phyloP scores from a whole-genome alignment of 2,888 invertebrate species.

The Prostheceraeus crozeri region DNA sequence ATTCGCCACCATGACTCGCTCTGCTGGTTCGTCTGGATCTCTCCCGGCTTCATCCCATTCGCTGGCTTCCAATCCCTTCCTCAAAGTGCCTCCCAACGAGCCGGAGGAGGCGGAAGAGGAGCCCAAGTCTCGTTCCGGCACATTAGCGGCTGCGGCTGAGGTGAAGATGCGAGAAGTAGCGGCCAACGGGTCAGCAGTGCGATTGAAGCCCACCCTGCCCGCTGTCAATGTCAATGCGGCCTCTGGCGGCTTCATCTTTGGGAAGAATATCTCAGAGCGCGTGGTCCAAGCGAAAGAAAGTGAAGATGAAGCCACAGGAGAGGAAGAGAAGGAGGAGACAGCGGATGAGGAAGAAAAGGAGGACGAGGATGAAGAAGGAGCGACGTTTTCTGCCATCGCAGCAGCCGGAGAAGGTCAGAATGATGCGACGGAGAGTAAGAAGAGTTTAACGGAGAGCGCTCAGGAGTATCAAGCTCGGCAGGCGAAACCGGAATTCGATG shows the following conservation, averaged over 20 bases:
- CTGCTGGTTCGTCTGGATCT: background rate
- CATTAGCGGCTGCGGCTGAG: background rate
- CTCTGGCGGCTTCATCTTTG: conserved; percentile 2
- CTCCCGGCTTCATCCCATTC: too few species aligned
- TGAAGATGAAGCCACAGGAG: background rate
- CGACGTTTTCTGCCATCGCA: background rate
- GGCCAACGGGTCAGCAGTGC: background rate
- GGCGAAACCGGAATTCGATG: conserved; percentile 13
- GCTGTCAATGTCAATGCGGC: too few species aligned
- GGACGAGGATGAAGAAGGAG: background rate
- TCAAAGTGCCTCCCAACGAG: too few species aligned
- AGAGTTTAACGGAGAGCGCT: conserved; percentile 8
- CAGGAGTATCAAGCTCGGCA: background rate
- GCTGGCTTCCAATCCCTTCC: too few species aligned
- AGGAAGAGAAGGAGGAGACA: background rate
- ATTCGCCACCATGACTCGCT: background rate
- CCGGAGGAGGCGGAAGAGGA: background rate
- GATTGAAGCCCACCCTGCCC: too few species aligned
- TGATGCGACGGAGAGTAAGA: too few species aligned
- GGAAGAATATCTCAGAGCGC: background rate
- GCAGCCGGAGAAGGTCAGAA: too few species aligned
- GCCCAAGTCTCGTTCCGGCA: background rate
- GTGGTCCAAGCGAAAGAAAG: background rate
- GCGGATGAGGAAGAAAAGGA: background rate
- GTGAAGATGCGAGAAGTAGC: background rate